Conservation (phyloP, 2,888 invertebrate species). For the Conistra vaccinii region DNA sequence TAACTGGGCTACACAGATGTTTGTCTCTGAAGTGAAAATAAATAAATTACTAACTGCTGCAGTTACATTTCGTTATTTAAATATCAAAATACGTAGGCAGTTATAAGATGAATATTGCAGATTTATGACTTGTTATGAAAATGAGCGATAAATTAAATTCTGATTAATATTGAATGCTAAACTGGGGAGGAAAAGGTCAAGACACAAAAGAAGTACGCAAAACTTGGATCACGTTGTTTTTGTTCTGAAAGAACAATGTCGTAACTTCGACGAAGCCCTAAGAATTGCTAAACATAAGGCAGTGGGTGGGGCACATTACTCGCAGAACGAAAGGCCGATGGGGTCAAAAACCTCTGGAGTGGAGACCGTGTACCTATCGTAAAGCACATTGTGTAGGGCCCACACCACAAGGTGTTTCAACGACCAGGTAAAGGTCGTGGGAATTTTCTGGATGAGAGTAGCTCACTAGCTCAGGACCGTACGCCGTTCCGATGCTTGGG, state of each 20-base stretch:
- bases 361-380: neutral
- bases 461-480: neutral
- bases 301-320: neutral
- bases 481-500: neutral
- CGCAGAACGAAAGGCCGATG: neutral
- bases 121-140: slow-evolving; percentile 2
- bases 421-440: neutral
- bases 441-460: neutral
- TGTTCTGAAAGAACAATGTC: slow-evolving; percentile 14
- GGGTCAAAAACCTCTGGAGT: neutral
- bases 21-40: too few relatives aligned
- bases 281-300: neutral
- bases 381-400: too few relatives aligned
- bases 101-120: neutral
- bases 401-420: neutral
- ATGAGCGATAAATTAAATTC: neutral
- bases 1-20: too few relatives aligned
- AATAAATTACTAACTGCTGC: too few relatives aligned
- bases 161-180: neutral
- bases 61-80: neutral
- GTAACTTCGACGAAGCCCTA: slow-evolving; percentile 7
- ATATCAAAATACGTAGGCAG: neutral
- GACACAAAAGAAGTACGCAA: neutral
- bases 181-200: slow-evolving; percentile 5
- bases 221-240: slow-evolving; percentile 28